These are phyloP conservation scores for Eupelmus urozonus DNA, from an alignment of 2,888 invertebrate species.

Conservation along the genomic window DNA sequence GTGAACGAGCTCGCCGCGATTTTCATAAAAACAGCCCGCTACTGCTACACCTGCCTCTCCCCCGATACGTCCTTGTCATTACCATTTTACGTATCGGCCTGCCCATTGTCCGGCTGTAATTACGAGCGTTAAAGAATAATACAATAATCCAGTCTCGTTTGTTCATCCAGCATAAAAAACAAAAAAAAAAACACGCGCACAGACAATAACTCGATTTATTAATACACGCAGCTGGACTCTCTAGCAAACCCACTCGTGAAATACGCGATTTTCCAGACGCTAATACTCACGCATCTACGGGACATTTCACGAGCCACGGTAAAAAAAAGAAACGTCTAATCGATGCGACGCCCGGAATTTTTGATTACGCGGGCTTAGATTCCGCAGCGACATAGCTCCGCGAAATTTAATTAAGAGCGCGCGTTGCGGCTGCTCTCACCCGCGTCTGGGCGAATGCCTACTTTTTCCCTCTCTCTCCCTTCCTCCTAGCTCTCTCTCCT, in stretches of 20 bases:
- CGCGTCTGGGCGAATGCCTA: conserved; percentile 13
- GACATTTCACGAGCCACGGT: conserved; percentile 8
- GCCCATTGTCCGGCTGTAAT: too few species aligned
- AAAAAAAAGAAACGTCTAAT: conserved; percentile 11
- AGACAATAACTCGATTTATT: conserved; percentile 44
- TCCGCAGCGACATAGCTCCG: too few species aligned
- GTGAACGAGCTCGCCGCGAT: too few species aligned
- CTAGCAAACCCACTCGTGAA: conserved; percentile 42
- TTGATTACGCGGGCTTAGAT: background rate
- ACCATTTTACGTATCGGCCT: too few species aligned
- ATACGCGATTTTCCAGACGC: conserved; percentile 32
- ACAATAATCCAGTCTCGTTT: background rate
- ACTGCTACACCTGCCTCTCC: too few species aligned
- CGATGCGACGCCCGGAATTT: conserved; percentile 17
- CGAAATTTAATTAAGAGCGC: conserved; percentile 49
- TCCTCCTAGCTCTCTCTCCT: conserved; percentile 1
- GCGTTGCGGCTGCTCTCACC: background rate
- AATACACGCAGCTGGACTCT: conserved; percentile 36
- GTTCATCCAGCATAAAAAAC: too few species aligned
- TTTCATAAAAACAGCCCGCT: too few species aligned
- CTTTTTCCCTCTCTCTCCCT: background rate
- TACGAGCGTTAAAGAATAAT: too few species aligned
- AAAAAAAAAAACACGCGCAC: background rate
- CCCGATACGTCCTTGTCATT: too few species aligned
- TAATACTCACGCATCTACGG: background rate